Evolutionary conservation across 1,140 invertebrate genomes (phyloP), one percentile per base, ranked within the genome.

Genomic region (Cherax quadricarinatus): DNA sequence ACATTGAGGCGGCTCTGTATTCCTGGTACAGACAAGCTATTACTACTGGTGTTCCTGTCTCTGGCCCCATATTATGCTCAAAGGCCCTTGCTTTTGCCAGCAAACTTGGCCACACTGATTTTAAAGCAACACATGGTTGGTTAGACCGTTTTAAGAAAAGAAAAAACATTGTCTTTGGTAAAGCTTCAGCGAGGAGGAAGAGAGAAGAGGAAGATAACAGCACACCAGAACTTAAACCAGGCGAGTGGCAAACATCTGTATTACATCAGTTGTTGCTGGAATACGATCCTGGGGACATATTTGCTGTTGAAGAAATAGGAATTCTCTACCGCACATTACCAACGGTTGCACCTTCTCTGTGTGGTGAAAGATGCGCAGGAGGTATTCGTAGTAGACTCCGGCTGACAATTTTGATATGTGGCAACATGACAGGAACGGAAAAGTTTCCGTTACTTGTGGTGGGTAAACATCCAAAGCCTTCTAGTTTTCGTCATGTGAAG

Each of bases 51-150:
- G 75, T 73, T n/a, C 92, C 91, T 73, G 85, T 94, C 3, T 93
- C 89, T 60, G 93, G 93, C 14, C 90, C 93, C n/a, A 75, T 93
- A 30, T 66, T 94, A 16, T 93, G 91, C 83, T 75, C 86, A 16
- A 93, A 94, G 89, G 92, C 93, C 16, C 85, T 92, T 75, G 92
- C 94, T 48, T 94, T 94, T 83, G 93, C 93, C 30, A 82, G 88
- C 57, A 86, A 90, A 60, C 89, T 94, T 60, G 92, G 90, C 21
- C 88, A 93, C 79, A 78, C 79, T n/a, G 92, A 94, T 75, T 94
- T 94, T 70, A 93, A 93, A 86, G 93, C 94, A 83, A 91, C 91
- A 30, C 93, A 90, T 87, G 94, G 94, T n/a, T 94, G 94, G 94
- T 70, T 94, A 30, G 92, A 94, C 60, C 91, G 94, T 62, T 94